Base-by-base conservation (phyloP, 2,888 invertebrate species). In the Leptinotarsa juncta region DNA sequence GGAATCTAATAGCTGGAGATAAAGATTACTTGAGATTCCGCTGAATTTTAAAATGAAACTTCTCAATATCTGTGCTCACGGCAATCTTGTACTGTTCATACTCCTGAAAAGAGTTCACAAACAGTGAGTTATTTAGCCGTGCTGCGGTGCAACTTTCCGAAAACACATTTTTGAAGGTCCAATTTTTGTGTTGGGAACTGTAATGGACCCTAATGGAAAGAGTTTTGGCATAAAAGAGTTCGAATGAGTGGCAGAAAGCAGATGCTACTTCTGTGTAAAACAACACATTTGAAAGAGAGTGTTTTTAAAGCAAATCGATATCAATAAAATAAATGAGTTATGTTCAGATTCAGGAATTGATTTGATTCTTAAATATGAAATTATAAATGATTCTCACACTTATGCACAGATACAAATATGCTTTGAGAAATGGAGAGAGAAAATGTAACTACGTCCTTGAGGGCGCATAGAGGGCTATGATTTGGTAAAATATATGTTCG, bases 31-130 rank as follows among this genome's bases (percentile, higher is more conserved):
- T 26, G 14, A 57, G 57, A 57, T 57, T 57, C 57, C 57, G 15
- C 57, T 57, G 57, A 57, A 57, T 57, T 57, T 57, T 57, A 16
- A 57, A 20, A 20, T 20, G 14, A 57, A 57, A 57, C 57, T 57
- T 53, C 18, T 57, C 57, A 57, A 57, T 23, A 14, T 26, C 57
- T 20, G 12, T 20, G 23, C 57, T 26, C 14, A 15, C 12, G 57
- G 20, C 57, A 23, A 57, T 23, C 57, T 23, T 57, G 57, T 57
- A 57, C 57, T 57, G 57, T 57, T 15, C 23, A 20, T 15, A 57
- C 14, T 57, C 23, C 20, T 23, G 23, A 10, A 15, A 23, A 10
- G 15, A 57, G 57, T 57, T 57, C 15, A 4, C 57, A 20, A 57
- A 57, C 26, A 57, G 23, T 15, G 23, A 57, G 57, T 23, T 16